Percentiles rank a stretch among this genome's conserved stretches.
Conservation (phyloP, 2,113 vertebrate genomes). For the Oophaga pumilio region DNA sequence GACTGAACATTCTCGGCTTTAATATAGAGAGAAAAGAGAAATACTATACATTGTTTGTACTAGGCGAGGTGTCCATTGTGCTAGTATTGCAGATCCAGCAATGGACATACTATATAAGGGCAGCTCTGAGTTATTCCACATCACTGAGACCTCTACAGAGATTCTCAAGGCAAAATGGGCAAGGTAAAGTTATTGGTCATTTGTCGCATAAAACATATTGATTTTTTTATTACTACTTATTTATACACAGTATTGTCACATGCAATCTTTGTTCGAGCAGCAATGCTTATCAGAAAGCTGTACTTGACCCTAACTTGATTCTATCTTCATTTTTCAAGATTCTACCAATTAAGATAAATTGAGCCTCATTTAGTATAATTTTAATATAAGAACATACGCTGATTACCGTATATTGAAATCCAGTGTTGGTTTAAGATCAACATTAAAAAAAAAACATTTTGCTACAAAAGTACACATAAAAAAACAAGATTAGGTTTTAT, state of each 20-base stretch:
- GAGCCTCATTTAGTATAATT: background rate
- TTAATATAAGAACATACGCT: background rate
- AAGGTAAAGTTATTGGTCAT: conserved; percentile 31
- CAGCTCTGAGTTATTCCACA: conserved; percentile 36
- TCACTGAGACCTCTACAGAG: conserved; percentile 19
- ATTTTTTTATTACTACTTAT: background rate
- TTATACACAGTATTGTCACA: background rate
- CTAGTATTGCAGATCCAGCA: conserved; percentile 55
- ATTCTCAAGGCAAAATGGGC: conserved; percentile 40
- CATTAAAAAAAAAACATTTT: background rate
- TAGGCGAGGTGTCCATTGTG: conserved; percentile 42
- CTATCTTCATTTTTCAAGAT: background rate
- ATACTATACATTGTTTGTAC: conserved; percentile 56
- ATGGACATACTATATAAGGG: conserved; percentile 42
- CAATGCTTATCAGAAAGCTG: background rate
- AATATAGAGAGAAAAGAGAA: conserved; percentile 46
- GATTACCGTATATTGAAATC: background rate
- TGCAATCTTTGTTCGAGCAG: background rate
- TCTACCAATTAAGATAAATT: background rate
- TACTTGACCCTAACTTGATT: too few relatives aligned
- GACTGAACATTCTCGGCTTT: conserved; percentile 51
- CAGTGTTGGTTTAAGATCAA: background rate
- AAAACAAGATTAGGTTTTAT: background rate
- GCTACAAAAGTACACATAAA: background rate
- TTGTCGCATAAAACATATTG: background rate